phyloP scores from a whole-genome alignment of 2,888 invertebrate genomes.

The Sarcophaga carnaria region DNA sequence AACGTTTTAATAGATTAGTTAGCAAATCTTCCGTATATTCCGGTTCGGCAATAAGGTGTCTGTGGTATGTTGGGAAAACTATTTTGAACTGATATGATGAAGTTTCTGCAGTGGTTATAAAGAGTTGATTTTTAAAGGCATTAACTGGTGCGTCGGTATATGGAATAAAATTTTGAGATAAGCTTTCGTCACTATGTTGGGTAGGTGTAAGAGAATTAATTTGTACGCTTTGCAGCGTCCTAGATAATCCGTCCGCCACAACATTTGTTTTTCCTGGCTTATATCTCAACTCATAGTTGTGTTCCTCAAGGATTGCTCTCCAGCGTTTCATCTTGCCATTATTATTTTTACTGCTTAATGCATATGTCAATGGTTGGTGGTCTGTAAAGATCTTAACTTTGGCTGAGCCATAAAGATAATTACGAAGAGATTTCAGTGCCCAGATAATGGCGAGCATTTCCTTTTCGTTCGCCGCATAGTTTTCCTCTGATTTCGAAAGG shows the following conservation, averaged over 20 bases:
- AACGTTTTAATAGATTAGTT: no score
- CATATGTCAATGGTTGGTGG: slow-evolving; percentile 32
- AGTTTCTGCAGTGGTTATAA: no score
- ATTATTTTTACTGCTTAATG: slow-evolving; percentile 16
- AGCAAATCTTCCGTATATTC: no score
- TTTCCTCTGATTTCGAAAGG: slow-evolving; percentile 31
- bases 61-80: no score
- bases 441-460: slow-evolving; percentile 56
- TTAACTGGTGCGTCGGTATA: slow-evolving; percentile 3
- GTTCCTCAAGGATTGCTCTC: slow-evolving; percentile 36
- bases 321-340: slow-evolving; percentile 23
- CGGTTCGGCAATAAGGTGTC: no score
- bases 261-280: slow-evolving; percentile 77
- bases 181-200: slow-evolving; percentile 34
- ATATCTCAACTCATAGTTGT: slow-evolving; percentile 74
- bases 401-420: slow-evolving; percentile 9
- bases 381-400: slow-evolving; percentile 24
- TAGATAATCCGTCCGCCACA: slow-evolving; percentile 58
- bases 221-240: background rate
- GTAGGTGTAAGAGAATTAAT: slow-evolving; percentile 15
- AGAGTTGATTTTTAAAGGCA: slow-evolving; percentile 9
- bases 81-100: no score
- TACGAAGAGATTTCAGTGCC: slow-evolving; percentile 27
- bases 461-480: slow-evolving; percentile 53
- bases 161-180: slow-evolving; percentile 13